Evolutionary conservation across 2,113 vertebrate species (phyloP).

Genomic region (Cololabis saira): DNA sequence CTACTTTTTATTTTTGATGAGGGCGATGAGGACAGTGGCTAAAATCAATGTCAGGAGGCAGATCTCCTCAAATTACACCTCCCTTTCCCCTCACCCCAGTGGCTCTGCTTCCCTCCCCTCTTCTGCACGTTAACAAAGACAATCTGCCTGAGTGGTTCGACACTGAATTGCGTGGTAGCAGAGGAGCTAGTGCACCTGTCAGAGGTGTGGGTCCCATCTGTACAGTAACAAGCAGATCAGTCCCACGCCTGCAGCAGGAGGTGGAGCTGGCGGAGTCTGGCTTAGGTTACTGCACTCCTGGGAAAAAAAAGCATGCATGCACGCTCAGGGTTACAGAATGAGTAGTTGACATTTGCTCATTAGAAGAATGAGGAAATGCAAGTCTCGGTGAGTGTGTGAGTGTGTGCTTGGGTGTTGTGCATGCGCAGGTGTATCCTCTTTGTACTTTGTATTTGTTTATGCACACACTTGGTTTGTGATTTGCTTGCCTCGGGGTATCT

Average conservation of each 20-base stretch:
- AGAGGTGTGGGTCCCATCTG: slow-evolving; percentile 66
- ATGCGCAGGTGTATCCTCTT: slow-evolving; percentile 60
- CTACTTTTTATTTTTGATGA: slow-evolving; percentile 6
- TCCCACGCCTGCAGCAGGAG: slow-evolving; percentile 59
- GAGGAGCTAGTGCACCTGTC: slow-evolving; percentile 59
- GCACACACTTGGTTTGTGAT: slow-evolving; percentile 20
- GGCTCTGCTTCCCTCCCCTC: slow-evolving; percentile 42
- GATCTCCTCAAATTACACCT: slow-evolving; percentile 62
- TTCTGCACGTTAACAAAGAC: slow-evolving; percentile 50
- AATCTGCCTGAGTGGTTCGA: slow-evolving; percentile 34
- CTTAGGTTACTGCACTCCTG: slow-evolving; percentile 53
- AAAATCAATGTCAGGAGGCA: slow-evolving; percentile 41
- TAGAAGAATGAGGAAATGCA: slow-evolving; percentile 44
- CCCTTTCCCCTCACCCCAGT: slow-evolving; percentile 25
- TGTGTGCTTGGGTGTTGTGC: neutral
- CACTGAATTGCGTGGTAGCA: slow-evolving; percentile 30
- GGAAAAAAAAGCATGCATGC: slow-evolving; percentile 28
- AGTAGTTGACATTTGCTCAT: slow-evolving; percentile 42
- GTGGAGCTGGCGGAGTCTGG: slow-evolving; percentile 50
- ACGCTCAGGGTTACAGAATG: slow-evolving; percentile 28
- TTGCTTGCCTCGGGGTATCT: slow-evolving; percentile 18
- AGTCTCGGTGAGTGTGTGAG: neutral
- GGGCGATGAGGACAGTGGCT: slow-evolving; percentile 16
- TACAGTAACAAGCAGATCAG: slow-evolving; percentile 59
- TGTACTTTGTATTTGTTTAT: slow-evolving; percentile 44